A percentile compares a stretch with the other conserved stretches of the same genome.
Conservation (phyloP, 2,888 invertebrate species). For the Horisme vitalbata region DNA sequence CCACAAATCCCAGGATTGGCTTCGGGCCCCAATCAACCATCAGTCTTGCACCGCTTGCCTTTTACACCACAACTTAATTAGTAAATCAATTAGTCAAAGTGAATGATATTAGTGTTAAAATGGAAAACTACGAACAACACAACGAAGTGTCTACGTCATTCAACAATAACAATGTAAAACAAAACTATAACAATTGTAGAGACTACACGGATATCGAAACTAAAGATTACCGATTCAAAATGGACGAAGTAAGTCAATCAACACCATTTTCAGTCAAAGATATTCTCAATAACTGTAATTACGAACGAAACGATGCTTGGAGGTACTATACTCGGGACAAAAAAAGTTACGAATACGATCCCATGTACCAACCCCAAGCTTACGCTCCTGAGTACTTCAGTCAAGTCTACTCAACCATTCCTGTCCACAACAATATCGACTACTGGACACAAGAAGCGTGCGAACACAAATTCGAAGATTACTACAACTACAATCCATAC, state of each 20-base stretch:
- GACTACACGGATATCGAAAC: slow-evolving; percentile 51
- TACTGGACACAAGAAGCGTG: slow-evolving; percentile 67
- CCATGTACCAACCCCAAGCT: slow-evolving; percentile 50
- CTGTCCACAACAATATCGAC: slow-evolving; percentile 59
- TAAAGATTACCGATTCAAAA: slow-evolving; percentile 52
- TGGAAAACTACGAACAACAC: slow-evolving; percentile 70
- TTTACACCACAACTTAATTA: slow-evolving; percentile 65
- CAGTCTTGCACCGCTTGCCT: slow-evolving; percentile 71
- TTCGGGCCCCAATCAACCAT: slow-evolving; percentile 63
- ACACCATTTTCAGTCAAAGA: slow-evolving; percentile 77
- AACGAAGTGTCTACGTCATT: slow-evolving; percentile 67
- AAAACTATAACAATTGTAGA: slow-evolving; percentile 61
- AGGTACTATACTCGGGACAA: slow-evolving; percentile 57
- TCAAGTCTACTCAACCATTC: slow-evolving; percentile 59
- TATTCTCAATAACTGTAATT: slow-evolving; percentile 65
- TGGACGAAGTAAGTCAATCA: slow-evolving; percentile 52
- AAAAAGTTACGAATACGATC: slow-evolving; percentile 56
- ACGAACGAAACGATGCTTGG: slow-evolving; percentile 65
- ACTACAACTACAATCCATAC: slow-evolving; percentile 66
- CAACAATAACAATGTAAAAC: slow-evolving; percentile 60
- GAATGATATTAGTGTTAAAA: slow-evolving; percentile 58
- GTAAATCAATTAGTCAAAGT: slow-evolving; percentile 51
- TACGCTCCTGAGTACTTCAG: slow-evolving; percentile 64
- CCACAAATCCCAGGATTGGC: slow-evolving; percentile 67
- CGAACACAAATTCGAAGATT: slow-evolving; percentile 66